Percentiles rank a stretch among this genome's conserved stretches.
phyloP scores from a whole-genome alignment of 2,113 vertebrate species.

The Oreochromis niloticus region DNA sequence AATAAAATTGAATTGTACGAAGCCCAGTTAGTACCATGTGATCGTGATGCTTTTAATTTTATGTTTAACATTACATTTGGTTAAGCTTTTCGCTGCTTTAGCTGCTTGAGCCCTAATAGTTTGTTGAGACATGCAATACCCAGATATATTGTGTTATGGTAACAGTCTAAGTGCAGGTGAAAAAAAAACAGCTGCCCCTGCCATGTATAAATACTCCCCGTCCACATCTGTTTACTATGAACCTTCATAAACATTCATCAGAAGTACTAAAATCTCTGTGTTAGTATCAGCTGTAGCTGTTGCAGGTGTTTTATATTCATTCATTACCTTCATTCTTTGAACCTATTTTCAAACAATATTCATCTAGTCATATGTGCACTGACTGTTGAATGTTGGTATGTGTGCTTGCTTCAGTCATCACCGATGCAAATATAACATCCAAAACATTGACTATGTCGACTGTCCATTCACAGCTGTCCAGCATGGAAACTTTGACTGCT shows the following conservation, averaged over 20 bases:
- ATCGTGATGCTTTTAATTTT: background rate
- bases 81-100: background rate
- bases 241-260: background rate
- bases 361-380: background rate
- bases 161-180: background rate
- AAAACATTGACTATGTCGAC: background rate
- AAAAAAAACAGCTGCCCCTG: background rate
- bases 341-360: background rate
- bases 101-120: background rate
- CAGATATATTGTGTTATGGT: background rate
- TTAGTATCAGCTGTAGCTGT: background rate
- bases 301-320: background rate
- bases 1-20: background rate
- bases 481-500: background rate
- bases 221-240: background rate
- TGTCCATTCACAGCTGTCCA: background rate
- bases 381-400: background rate
- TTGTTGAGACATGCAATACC: background rate
- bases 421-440: background rate
- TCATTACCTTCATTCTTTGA: background rate
- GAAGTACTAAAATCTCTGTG: background rate
- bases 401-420: fast-evolving
- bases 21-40: background rate
- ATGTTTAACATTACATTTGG: background rate
- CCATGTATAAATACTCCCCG: background rate